Percentiles rank a stretch among this genome's conserved stretches.
These are phyloP conservation scores for Neosilurus hyrtlii DNA, from an alignment of 2,797 vertebrate species.

Conservation along the genomic window DNA sequence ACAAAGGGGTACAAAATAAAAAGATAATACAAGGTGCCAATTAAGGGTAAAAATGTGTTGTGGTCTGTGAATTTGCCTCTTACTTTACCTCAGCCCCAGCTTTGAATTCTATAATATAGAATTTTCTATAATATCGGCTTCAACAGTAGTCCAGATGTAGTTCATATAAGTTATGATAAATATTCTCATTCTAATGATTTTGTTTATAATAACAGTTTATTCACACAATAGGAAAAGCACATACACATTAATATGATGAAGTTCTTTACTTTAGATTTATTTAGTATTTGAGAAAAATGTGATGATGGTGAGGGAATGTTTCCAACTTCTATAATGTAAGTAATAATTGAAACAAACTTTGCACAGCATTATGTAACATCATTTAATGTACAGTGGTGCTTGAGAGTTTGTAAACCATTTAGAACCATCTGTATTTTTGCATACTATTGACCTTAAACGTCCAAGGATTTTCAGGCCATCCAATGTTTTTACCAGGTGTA, in stretches of 20 bases:
- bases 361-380: neutral
- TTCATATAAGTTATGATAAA: neutral
- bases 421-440: no score
- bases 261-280: neutral
- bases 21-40: neutral
- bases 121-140: neutral
- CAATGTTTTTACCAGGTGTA: no score
- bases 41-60: neutral
- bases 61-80: neutral
- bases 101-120: neutral
- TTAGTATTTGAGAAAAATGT: neutral
- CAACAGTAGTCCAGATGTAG: neutral
- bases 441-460: no score
- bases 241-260: no score
- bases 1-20: conserved; percentile 18
- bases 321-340: neutral
- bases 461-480: no score
- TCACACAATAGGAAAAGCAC: neutral
- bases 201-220: neutral
- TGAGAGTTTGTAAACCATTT: no score
- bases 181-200: neutral
- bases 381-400: neutral
- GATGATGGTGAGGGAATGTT: neutral
- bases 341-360: neutral
- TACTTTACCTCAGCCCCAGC: neutral